These are phyloP conservation scores for Smithornis capensis DNA, from an alignment of 2,113 vertebrate species.

Conservation along the genomic window DNA sequence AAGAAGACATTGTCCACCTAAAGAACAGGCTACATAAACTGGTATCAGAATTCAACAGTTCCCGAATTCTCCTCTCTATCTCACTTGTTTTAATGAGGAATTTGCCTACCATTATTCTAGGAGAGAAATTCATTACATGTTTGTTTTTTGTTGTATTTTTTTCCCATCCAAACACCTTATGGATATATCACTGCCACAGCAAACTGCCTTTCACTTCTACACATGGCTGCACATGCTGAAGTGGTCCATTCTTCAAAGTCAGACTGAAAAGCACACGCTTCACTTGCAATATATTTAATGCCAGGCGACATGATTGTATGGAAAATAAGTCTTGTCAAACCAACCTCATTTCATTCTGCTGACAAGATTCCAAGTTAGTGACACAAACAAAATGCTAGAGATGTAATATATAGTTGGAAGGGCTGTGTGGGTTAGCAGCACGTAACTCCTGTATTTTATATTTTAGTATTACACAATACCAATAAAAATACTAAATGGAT, in stretches of 20 bases:
- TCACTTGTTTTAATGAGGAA: neutral
- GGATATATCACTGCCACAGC: neutral
- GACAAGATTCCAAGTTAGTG: neutral
- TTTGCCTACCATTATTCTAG: neutral
- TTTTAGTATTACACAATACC: neutral
- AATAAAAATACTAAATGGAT: neutral
- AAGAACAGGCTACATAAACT: slow-evolving; percentile 64
- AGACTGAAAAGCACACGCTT: neutral
- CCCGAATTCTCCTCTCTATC: neutral
- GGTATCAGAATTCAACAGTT: slow-evolving; percentile 29
- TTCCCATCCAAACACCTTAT: neutral
- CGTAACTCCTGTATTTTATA: neutral
- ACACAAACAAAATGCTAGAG: neutral
- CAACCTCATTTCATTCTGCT: neutral
- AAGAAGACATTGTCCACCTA: slow-evolving; percentile 51
- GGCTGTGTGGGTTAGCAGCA: neutral
- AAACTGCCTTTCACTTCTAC: neutral
- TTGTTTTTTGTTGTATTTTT: rapidly evolving
- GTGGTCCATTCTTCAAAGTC: neutral
- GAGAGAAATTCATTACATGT: neutral
- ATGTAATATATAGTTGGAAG: neutral
- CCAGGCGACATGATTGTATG: neutral
- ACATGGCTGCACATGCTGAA: neutral
- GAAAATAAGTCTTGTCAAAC: slow-evolving; percentile 2
- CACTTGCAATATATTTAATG: neutral